Percentiles rank a stretch among this genome's conserved stretches.
Evolutionary conservation across 2,113 vertebrate species (phyloP).

Genomic region (Periophthalmus modestus): DNA sequence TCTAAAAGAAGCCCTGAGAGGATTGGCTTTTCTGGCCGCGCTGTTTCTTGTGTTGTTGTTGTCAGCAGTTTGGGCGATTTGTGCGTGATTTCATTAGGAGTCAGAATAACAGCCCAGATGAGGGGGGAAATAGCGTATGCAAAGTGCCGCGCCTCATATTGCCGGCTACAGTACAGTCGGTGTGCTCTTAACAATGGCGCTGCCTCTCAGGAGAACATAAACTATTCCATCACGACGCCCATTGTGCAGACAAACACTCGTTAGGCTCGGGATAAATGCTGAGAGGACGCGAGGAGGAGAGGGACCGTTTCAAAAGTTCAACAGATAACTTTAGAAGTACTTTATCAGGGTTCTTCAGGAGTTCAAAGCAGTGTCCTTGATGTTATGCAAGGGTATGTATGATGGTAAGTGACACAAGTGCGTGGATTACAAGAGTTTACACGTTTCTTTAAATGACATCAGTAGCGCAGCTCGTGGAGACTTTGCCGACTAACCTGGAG

Average conservation of each 20-base stretch:
- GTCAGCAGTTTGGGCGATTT: constrained; percentile 82
- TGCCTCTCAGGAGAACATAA: constrained; percentile 38
- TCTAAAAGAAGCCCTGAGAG: constrained; percentile 77
- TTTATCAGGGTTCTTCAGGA: neutral
- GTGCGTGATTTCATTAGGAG: constrained; percentile 78
- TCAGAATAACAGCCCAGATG: constrained; percentile 72
- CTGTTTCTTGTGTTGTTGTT: constrained; percentile 73
- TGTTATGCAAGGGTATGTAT: neutral
- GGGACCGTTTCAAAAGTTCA: constrained; percentile 17
- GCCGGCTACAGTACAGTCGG: constrained; percentile 51
- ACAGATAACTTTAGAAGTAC: neutral
- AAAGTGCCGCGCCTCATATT: constrained; percentile 56
- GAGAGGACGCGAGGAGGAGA: neutral
- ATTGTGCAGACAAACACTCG: constrained; percentile 31
- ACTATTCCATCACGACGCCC: constrained; percentile 30
- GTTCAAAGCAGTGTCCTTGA: neutral
- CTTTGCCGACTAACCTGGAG: neutral
- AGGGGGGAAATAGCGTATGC: constrained; percentile 70
- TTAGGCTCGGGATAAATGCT: constrained; percentile 40
- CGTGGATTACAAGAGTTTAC: neutral
- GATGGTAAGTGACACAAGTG: neutral
- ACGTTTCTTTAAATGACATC: neutral
- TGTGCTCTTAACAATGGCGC: constrained; percentile 33
- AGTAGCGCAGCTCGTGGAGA: neutral
- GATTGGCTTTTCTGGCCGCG: constrained; percentile 74